These are phyloP conservation scores for Procambarus clarkii DNA, from an alignment of 1,140 invertebrate species.

Conservation along the genomic window DNA sequence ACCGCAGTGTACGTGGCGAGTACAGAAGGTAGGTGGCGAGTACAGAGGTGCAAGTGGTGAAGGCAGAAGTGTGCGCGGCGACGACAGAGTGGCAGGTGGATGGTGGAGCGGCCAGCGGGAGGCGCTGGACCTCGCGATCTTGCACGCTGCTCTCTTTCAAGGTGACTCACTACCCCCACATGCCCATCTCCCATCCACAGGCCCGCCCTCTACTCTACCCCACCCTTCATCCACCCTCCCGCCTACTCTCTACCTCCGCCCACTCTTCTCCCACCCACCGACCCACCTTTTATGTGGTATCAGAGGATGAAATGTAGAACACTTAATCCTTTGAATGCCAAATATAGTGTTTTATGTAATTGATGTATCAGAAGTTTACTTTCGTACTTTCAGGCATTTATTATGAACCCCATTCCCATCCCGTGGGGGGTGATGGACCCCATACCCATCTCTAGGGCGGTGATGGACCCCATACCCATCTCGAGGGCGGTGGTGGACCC, in stretches of 20 bases:
- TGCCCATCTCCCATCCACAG: background rate
- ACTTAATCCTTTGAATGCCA: too few species aligned
- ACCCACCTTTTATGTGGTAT: background rate
- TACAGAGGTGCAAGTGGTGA: background rate
- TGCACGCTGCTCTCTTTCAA: background rate
- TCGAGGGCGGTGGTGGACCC: too few species aligned
- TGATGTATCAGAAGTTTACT: too few species aligned
- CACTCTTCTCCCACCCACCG: background rate
- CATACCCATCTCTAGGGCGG: too few species aligned
- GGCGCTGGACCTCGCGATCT: background rate
- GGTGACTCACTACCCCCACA: slow-evolving; percentile 1
- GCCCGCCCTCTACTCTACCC: background rate
- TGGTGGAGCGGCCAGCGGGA: background rate
- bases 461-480: too few species aligned
- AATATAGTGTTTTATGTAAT: too few species aligned
- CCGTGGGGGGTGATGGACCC: too few species aligned
- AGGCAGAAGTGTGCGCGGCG: background rate
- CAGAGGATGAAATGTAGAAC: too few species aligned
- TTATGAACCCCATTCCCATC: too few species aligned
- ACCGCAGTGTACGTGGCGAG: too few species aligned
- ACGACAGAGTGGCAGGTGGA: background rate
- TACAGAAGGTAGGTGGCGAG: background rate
- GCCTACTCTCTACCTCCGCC: background rate
- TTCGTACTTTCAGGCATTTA: too few species aligned
- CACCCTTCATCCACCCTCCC: too few species aligned